Evolutionary conservation across 2,797 vertebrate genomes (phyloP).

Genomic region (Sardinella longiceps): DNA sequence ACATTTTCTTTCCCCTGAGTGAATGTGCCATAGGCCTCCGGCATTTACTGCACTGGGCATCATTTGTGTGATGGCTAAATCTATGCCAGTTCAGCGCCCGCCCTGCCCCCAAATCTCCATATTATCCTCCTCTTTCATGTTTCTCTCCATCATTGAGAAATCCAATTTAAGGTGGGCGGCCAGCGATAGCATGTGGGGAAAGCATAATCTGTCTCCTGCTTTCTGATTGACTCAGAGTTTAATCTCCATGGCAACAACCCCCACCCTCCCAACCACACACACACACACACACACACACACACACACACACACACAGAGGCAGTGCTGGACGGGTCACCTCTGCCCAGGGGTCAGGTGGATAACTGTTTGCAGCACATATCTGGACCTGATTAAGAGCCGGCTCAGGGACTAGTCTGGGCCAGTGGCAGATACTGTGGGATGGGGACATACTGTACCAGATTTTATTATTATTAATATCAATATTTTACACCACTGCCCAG

Average conservation of each 20-base stretch:
- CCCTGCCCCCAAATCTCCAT: conserved; percentile 21
- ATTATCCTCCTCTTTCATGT: conserved; percentile 8
- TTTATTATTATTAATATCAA: no score
- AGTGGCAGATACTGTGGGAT: no score
- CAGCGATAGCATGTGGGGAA: conserved; percentile 15
- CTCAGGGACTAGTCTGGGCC: no score
- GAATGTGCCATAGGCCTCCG: not conserved
- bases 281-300: conserved; percentile 9
- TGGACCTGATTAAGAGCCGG: no score
- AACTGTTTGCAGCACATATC: not conserved
- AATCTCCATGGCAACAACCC: conserved; percentile 61
- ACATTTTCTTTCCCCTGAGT: not conserved
- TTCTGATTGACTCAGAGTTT: conserved; percentile 60
- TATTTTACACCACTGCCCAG: no score
- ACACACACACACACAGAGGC: not conserved
- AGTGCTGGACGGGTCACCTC: no score
- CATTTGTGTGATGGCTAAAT: not conserved
- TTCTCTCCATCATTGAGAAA: not conserved
- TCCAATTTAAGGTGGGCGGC: conserved; percentile 12
- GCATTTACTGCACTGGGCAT: not conserved
- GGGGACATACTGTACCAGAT: no score
- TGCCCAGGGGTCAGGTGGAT: not conserved
- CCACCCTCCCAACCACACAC: not conserved
- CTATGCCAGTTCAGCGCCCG: not conserved
- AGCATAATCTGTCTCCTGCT: conserved; percentile 56